Percentiles rank a stretch among this genome's conserved stretches.
phyloP scores from a whole-genome alignment of 2,888 invertebrate genomes.

The Horisme vitalbata region DNA sequence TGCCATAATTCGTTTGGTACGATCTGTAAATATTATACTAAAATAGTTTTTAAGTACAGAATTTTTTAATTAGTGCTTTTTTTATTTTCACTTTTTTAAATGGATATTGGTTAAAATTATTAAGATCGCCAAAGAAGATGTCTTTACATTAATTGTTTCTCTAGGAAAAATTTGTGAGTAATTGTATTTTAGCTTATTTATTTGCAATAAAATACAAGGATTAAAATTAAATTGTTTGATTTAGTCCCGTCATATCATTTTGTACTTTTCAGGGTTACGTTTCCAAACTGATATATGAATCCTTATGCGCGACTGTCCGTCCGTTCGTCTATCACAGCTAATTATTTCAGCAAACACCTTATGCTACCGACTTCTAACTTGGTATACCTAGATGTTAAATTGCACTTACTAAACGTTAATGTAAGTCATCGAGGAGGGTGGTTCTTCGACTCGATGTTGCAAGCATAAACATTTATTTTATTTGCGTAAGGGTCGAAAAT shows the following conservation, averaged over 20 bases:
- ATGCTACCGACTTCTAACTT: no score
- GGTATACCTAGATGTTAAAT: no score
- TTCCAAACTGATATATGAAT: no score
- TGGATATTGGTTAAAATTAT: conserved; percentile 28
- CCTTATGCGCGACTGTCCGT: no score
- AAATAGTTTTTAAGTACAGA: conserved; percentile 27
- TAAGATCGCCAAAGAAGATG: conserved; percentile 44
- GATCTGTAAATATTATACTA: conserved; percentile 36
- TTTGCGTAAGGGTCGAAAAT: no score
- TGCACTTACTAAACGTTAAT: no score
- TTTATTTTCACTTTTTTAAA: conserved; percentile 16
- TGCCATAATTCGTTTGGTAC: conserved; percentile 36
- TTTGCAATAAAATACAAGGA: conserved; percentile 62
- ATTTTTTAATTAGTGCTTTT: conserved; percentile 24
- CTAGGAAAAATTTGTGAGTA: conserved; percentile 51
- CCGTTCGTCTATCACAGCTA: no score
- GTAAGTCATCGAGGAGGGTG: no score
- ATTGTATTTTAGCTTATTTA: conserved; percentile 69
- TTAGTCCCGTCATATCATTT: not conserved
- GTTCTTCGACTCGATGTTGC: no score
- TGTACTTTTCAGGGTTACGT: no score
- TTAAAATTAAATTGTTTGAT: conserved; percentile 6
- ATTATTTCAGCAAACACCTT: no score
- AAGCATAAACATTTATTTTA: no score
- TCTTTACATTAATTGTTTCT: conserved; percentile 45